Percentiles rank a stretch among this genome's conserved stretches.
Conservation (phyloP, 2,113 vertebrate genomes). For the Hippopotamus amphibius region DNA sequence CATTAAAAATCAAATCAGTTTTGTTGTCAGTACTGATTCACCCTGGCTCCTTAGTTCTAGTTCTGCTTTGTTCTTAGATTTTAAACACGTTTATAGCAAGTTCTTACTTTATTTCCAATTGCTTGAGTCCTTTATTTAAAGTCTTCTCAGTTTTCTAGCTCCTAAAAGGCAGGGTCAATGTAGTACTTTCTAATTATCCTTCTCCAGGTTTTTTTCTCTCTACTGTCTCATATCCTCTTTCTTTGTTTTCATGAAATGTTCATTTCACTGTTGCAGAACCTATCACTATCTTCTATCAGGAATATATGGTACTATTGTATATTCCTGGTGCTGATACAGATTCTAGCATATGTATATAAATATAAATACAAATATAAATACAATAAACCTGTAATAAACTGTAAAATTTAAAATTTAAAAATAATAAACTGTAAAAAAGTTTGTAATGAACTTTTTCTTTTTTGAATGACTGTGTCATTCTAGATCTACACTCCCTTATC, state of each 20-base stretch:
- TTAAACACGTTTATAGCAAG: not conserved
- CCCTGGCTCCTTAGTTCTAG: not conserved
- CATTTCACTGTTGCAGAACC: not conserved
- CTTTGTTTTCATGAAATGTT: not conserved
- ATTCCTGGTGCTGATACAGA: not conserved
- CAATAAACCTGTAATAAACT: too few relatives aligned
- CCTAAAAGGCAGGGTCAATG: not conserved
- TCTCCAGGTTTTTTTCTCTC: not conserved
- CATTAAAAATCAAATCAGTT: not conserved
- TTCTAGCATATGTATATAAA: not conserved
- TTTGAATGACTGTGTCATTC: not conserved
- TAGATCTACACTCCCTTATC: not conserved
- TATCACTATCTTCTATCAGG: not conserved
- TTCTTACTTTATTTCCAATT: not conserved
- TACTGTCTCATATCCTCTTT: not conserved
- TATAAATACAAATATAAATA: too few relatives aligned
- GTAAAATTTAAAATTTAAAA: too few relatives aligned
- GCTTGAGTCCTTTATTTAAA: not conserved
- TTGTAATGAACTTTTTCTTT: slow-evolving; percentile 33
- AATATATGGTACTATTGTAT: not conserved
- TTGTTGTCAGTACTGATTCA: not conserved
- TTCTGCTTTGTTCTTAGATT: not conserved
- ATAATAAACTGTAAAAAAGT: too few relatives aligned
- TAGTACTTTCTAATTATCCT: not conserved
- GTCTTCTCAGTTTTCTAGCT: not conserved